A percentile compares a stretch with the other conserved stretches of the same genome.
These are phyloP conservation scores for Julus scandinavius DNA, from an alignment of 2,888 invertebrate genomes.

Conservation along the genomic window DNA sequence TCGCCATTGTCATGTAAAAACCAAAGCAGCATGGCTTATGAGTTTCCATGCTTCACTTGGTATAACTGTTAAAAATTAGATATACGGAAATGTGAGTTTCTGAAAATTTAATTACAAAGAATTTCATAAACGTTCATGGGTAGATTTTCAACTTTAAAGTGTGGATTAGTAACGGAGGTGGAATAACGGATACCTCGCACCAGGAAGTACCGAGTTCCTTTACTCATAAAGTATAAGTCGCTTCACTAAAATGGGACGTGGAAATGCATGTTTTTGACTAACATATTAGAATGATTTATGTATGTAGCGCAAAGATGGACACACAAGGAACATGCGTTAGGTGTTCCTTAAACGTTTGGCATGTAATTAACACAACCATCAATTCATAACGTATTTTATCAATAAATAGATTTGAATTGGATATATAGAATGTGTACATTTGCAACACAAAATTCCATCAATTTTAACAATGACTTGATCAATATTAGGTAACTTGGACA, in stretches of 20 bases:
- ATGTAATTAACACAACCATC: too few relatives aligned
- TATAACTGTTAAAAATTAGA: not conserved
- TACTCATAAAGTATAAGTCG: not conserved
- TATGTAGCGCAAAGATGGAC: too few relatives aligned
- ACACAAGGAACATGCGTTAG: too few relatives aligned
- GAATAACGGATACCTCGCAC: not conserved
- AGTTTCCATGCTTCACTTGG: not conserved
- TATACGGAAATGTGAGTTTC: not conserved
- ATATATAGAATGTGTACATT: too few relatives aligned
- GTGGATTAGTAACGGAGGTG: not conserved
- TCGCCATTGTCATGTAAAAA: not conserved
- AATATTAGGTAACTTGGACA: too few relatives aligned
- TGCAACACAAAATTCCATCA: too few relatives aligned
- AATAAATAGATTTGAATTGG: too few relatives aligned
- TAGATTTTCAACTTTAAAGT: not conserved
- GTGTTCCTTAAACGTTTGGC: too few relatives aligned
- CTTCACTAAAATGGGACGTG: not conserved
- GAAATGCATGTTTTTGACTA: too few relatives aligned
- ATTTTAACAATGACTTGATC: too few relatives aligned
- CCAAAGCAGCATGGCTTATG: not conserved
- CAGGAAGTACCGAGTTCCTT: slow-evolving; percentile 2
- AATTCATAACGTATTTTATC: too few relatives aligned
- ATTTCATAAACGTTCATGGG: not conserved
- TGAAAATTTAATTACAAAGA: not conserved
- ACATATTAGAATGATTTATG: too few relatives aligned